Conservation (phyloP, 2,888 invertebrate species). For the Alentia gelatinosa region DNA sequence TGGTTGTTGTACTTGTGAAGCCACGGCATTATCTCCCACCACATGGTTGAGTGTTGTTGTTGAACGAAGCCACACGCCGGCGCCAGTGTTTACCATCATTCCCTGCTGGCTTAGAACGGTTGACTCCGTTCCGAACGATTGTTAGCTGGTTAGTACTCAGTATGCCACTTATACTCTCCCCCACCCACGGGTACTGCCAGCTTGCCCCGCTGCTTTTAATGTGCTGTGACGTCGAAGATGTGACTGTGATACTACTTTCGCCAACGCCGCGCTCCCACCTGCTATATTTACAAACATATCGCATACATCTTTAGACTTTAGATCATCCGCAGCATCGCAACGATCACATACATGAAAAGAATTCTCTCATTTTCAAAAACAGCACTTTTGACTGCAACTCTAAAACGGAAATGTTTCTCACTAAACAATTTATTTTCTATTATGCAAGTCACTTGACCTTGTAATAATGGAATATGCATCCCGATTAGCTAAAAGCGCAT, state of each 20-base stretch:
- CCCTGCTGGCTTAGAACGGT: background rate
- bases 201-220: slow-evolving; percentile 13
- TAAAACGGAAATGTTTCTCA: too few species aligned
- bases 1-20: slow-evolving; percentile 36
- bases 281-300: background rate
- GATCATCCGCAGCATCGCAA: too few species aligned
- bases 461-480: too few species aligned
- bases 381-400: too few species aligned
- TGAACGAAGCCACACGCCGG: background rate
- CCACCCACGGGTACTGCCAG: background rate
- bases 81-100: background rate
- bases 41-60: slow-evolving; percentile 21
- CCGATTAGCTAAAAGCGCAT: too few species aligned
- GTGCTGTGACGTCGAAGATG: slow-evolving; percentile 7
- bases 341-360: too few species aligned
- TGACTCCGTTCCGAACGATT: background rate
- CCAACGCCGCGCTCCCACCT: background rate
- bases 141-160: background rate
- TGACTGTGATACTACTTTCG: background rate
- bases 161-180: background rate
- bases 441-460: too few species aligned
- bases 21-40: background rate
- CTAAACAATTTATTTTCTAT: too few species aligned
- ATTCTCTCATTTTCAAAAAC: too few species aligned
- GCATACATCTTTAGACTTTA: background rate